Evolutionary conservation across 1,140 invertebrate genomes (phyloP), one percentile per base, ranked within the genome.

Genomic region (Venturia canescens): DNA sequence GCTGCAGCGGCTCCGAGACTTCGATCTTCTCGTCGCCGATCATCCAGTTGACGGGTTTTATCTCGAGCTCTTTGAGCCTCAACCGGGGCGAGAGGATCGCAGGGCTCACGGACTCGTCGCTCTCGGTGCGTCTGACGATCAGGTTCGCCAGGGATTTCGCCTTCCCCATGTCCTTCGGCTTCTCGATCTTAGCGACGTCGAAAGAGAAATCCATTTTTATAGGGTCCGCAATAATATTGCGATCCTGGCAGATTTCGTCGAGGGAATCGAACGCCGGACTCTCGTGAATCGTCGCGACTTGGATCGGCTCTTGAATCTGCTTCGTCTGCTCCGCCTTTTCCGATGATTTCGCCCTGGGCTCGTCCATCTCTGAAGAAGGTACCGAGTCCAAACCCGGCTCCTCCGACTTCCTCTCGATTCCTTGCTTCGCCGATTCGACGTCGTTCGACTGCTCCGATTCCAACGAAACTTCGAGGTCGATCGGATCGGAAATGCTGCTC

Each of bases 21-120:
- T 90, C 91, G 21, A 92, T 91, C 81, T 92, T 92, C 53, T 92
- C 90, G 27, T 92, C 90, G 0, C 91, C 91, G 23, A 92, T 92
- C 88, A 91, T 90, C 91, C 91, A 92, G 21, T 90, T 83, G 2
- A 89, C 86, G 0, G 88, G 88, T n/a, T 90, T 89, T 31, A 92
- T 91, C 50, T 92, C 90, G 3, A 92, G 78, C 4, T 89, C 89
- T 6, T 86, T 87, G 0, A 88, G 27, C 66, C 69, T 79, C 21
- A 77, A 38, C n/a, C 77, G 80, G 15, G 82, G 82, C 27, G 82
- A 83, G 11, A 79, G 44, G 9, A 83, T 29, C 6, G 77, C 15
- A 1, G 79, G 71, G 7, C 66, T 69, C 86, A 91, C 21, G 79
- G 70, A 79, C 82, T 89, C 7, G 3, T 80, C 82, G 6, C 60